A percentile compares a stretch with the other conserved stretches of the same genome.
Conservation (phyloP, 2,888 invertebrate species). For the Conus canariensis region DNA sequence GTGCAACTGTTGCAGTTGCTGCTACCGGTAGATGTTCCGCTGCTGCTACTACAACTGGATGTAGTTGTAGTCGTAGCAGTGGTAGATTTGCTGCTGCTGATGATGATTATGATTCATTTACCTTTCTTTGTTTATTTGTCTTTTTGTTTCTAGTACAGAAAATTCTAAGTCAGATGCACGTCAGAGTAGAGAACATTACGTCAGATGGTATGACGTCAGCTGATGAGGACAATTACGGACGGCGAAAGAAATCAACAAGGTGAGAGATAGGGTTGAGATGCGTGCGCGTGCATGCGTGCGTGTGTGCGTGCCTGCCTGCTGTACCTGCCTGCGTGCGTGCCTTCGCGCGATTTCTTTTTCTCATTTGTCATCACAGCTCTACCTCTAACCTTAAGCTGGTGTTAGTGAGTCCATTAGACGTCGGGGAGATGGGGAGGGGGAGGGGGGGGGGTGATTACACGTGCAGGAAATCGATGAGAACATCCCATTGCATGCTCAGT, state of each 20-base stretch:
- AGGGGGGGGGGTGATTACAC: no score
- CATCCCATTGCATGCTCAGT: no score
- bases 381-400: no score
- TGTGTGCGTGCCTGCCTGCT: not conserved
- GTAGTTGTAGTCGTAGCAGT: not conserved
- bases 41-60: not conserved
- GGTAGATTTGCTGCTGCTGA: not conserved
- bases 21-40: no score
- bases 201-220: slow-evolving; percentile 51
- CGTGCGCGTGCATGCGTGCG: not conserved
- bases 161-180: slow-evolving; percentile 51
- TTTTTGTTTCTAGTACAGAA: slow-evolving; percentile 41
- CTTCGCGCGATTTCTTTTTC: not conserved
- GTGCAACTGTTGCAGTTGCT: no score
- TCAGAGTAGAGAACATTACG: slow-evolving; percentile 51
- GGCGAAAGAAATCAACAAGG: slow-evolving; percentile 26
- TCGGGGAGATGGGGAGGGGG: no score
- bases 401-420: no score
- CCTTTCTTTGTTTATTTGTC: no score
- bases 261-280: not conserved
- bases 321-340: not conserved
- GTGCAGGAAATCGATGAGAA: no score
- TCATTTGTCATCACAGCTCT: no score
- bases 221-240: slow-evolving; percentile 48
- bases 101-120: not conserved